These are phyloP conservation scores for Eclectus roratus DNA, from an alignment of 2,113 vertebrate species.

Conservation along the genomic window DNA sequence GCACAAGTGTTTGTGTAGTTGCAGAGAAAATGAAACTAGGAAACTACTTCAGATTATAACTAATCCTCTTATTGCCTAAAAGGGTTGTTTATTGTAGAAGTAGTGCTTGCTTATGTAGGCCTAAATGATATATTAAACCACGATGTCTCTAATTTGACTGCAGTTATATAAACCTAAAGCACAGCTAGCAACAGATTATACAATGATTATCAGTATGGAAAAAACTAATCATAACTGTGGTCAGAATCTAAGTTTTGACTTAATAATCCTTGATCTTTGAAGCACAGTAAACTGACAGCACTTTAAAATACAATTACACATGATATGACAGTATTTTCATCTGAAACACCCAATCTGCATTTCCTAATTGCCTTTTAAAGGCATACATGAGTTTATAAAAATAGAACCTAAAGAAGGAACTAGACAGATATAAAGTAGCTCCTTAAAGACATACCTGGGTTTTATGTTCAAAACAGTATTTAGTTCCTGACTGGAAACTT, in stretches of 20 bases:
- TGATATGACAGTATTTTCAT: background rate
- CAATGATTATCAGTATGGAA: background rate
- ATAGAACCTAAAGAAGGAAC: background rate
- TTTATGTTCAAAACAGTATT: constrained; percentile 66
- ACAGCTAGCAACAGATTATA: background rate
- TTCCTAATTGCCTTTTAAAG: background rate
- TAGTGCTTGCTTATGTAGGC: background rate
- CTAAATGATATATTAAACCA: background rate
- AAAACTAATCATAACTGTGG: background rate
- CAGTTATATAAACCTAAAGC: background rate
- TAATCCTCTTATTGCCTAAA: background rate
- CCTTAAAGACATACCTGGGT: constrained; percentile 75
- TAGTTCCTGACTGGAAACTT: constrained; percentile 70
- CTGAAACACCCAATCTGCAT: background rate
- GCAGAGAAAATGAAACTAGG: background rate
- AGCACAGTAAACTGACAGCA: background rate
- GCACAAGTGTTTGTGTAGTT: background rate
- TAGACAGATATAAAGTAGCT: background rate
- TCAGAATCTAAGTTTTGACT: background rate
- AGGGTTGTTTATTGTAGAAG: background rate
- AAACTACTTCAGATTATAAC: background rate
- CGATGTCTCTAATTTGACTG: background rate
- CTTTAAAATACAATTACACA: background rate
- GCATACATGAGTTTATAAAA: background rate
- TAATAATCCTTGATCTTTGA: background rate